phyloP scores from a whole-genome alignment of 2,113 vertebrate genomes.

The Pseudorectes ferrugineus region DNA sequence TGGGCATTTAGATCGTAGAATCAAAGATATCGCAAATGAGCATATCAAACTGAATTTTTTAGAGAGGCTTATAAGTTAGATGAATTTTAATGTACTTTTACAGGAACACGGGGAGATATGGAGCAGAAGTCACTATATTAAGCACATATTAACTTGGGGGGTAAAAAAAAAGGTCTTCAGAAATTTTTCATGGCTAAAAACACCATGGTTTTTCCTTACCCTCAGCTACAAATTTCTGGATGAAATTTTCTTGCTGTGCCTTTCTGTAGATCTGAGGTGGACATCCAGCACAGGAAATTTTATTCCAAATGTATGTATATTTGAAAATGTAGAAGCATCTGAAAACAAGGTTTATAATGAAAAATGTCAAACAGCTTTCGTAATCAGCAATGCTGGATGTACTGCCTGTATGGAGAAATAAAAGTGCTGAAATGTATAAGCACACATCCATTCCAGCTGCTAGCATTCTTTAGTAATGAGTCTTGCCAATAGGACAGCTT shows the following conservation, averaged over 20 bases:
- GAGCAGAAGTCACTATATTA: not conserved
- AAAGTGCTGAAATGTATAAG: not conserved
- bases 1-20: not conserved
- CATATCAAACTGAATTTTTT: slow-evolving; percentile 1
- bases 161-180: not conserved
- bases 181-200: not conserved
- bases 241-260: not conserved
- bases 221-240: not conserved
- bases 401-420: not conserved
- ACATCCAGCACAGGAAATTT: not conserved
- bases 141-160: not conserved
- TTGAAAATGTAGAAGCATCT: not conserved
- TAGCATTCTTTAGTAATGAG: not conserved
- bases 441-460: not conserved
- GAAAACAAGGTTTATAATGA: not conserved
- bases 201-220: not conserved
- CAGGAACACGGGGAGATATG: not conserved
- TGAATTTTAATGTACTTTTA: not conserved
- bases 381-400: not conserved
- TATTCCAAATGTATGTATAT: not conserved
- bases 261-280: not conserved
- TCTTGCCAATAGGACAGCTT: not conserved
- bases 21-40: not conserved
- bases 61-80: not conserved
- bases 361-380: not conserved